Conservation (phyloP, 1,140 invertebrate species). For the Phymorhynchus buccinoides region DNA sequence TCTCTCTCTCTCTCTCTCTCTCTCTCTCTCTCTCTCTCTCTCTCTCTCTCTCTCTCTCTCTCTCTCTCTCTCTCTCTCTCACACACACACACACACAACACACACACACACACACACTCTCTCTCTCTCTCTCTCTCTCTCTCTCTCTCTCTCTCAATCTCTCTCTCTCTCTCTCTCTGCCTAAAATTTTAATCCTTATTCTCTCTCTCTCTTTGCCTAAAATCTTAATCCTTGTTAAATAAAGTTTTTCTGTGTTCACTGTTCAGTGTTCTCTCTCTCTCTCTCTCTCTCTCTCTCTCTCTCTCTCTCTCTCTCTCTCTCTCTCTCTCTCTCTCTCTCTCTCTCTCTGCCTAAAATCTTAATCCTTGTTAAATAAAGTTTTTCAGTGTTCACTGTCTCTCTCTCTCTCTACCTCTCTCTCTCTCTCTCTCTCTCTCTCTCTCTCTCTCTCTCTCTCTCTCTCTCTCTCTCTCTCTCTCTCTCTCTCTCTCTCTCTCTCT, state of each 20-base stretch:
- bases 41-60: background rate
- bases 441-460: background rate
- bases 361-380: too few relatives aligned
- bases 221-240: background rate
- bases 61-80: too few relatives aligned
- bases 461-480: too few relatives aligned
- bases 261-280: background rate
- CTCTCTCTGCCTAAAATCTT: background rate
- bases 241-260: background rate
- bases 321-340: background rate
- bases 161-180: slow-evolving; percentile 81
- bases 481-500: background rate
- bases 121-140: too few relatives aligned
- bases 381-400: too few relatives aligned
- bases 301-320: background rate
- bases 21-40: background rate
- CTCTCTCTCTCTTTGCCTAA: slow-evolving; percentile 77
- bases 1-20: background rate
- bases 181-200: background rate
- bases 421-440: background rate
- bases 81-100: too few relatives aligned
- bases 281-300: background rate
- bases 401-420: too few relatives aligned
- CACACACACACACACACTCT: too few relatives aligned
- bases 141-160: background rate